phyloP scores from a whole-genome alignment of 2,888 invertebrate genomes.

The Coenonympha arcania region DNA sequence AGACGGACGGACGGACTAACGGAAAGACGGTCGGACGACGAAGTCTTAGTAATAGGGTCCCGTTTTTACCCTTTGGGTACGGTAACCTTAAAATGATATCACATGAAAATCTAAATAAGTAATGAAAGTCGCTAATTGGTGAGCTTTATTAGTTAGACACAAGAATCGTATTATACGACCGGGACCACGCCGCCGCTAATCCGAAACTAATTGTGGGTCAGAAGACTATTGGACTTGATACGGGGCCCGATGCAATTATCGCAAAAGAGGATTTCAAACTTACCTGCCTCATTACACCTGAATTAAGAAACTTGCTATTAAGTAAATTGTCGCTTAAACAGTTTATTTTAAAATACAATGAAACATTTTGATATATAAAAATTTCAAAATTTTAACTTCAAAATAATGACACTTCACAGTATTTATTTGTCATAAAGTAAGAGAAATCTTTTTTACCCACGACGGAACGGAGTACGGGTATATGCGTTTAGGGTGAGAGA shows the following conservation, averaged over 20 bases:
- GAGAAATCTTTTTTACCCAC: too few relatives aligned
- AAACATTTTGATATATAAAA: background rate
- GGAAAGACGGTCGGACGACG: too few relatives aligned
- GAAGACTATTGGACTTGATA: constrained; percentile 70
- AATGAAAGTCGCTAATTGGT: background rate
- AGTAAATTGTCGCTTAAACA: background rate
- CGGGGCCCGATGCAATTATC: constrained; percentile 62
- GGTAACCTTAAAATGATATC: background rate
- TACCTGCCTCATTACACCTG: constrained; percentile 33
- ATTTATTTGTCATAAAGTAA: too few relatives aligned
- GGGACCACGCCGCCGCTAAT: constrained; percentile 49
- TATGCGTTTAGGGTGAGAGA: too few relatives aligned
- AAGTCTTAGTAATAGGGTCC: too few relatives aligned
- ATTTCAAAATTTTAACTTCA: background rate
- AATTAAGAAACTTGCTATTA: constrained; percentile 18
- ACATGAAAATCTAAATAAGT: background rate
- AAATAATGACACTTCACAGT: too few relatives aligned
- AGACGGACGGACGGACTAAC: too few relatives aligned
- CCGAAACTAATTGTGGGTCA: constrained; percentile 65
- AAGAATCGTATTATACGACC: constrained; percentile 26
- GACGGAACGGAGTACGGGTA: too few relatives aligned
- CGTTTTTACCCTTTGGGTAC: too few relatives aligned
- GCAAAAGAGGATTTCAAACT: constrained; percentile 46
- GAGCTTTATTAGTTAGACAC: constrained; percentile 15
- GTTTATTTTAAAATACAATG: background rate